These are phyloP conservation scores for Callopanchax toddi DNA, from an alignment of 2,113 vertebrate genomes.

Conservation along the genomic window DNA sequence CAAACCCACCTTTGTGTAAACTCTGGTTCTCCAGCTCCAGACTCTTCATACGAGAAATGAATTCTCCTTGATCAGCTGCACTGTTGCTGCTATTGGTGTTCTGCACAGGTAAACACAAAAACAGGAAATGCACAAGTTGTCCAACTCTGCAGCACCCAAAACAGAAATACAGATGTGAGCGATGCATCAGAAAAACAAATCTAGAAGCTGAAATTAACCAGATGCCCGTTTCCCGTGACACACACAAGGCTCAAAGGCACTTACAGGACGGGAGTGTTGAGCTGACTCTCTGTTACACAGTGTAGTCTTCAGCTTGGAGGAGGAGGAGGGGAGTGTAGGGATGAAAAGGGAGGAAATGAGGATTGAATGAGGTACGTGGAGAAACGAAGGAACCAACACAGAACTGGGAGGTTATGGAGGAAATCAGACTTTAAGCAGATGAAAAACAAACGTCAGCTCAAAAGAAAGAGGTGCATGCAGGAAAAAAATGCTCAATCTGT, in stretches of 20 bases:
- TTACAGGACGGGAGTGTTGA: slow-evolving; percentile 60
- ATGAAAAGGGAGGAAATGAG: not conserved
- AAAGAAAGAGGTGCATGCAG: not conserved
- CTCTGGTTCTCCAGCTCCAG: slow-evolving; percentile 92
- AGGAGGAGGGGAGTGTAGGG: slow-evolving; percentile 11
- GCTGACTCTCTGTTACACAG: slow-evolving; percentile 59
- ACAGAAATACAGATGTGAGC: not conserved
- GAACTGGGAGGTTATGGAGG: not conserved
- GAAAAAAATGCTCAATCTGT: too few relatives aligned
- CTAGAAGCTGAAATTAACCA: not conserved
- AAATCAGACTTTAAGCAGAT: not conserved
- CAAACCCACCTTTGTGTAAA: slow-evolving; percentile 83
- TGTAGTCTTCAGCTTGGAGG: slow-evolving; percentile 65
- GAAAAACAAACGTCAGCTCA: not conserved
- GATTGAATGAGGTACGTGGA: slow-evolving; percentile 24
- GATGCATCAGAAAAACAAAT: not conserved
- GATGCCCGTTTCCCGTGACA: slow-evolving; percentile 8
- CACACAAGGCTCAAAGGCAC: slow-evolving; percentile 46
- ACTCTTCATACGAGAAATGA: slow-evolving; percentile 83
- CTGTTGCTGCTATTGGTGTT: slow-evolving; percentile 38
- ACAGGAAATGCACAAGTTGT: not conserved
- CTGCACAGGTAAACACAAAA: slow-evolving; percentile 32
- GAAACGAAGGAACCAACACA: slow-evolving; percentile 13
- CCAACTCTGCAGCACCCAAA: slow-evolving; percentile 16
- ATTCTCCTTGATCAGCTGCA: slow-evolving; percentile 83